Percentiles rank a stretch among this genome's conserved stretches.
Conservation (phyloP, 23 tunicate species). For the Oikopleura albicans region DNA sequence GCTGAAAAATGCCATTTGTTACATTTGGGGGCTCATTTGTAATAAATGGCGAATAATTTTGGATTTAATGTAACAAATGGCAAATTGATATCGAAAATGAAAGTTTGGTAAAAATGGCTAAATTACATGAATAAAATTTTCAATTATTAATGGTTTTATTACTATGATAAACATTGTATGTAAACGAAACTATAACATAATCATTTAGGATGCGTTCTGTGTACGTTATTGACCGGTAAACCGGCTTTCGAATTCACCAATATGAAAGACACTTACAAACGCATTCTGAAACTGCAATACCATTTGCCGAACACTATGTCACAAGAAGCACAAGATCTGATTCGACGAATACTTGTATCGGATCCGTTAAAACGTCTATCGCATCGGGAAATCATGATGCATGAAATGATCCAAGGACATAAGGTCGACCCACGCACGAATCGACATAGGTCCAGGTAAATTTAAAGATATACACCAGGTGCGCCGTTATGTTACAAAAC, state of each 20-base stretch:
- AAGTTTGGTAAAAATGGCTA: too few relatives aligned
- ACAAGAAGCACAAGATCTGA: conserved; percentile 50
- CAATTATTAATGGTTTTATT: neutral
- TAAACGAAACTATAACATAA: too few relatives aligned
- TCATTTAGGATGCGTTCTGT: conserved; percentile 50
- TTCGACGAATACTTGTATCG: conserved; percentile 30
- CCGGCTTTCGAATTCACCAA: conserved; percentile 61
- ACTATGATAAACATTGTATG: too few relatives aligned
- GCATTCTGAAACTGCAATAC: conserved; percentile 56
- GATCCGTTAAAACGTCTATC: conserved; percentile 27
- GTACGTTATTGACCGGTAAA: conserved; percentile 54
- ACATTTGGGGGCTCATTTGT: too few relatives aligned
- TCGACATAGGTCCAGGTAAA: neutral
- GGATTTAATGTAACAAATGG: too few relatives aligned
- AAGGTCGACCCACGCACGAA: neutral
- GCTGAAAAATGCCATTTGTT: too few relatives aligned
- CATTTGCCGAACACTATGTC: conserved; percentile 45
- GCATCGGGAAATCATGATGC: neutral
- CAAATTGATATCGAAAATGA: too few relatives aligned
- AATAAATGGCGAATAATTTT: too few relatives aligned
- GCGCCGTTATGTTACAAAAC: too few relatives aligned
- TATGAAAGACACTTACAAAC: conserved; percentile 58
- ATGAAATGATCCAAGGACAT: neutral
- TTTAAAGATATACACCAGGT: too few relatives aligned
- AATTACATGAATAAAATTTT: neutral